These are phyloP conservation scores for Lasioglossum malachurum DNA, from an alignment of 2,888 invertebrate genomes.

Conservation along the genomic window DNA sequence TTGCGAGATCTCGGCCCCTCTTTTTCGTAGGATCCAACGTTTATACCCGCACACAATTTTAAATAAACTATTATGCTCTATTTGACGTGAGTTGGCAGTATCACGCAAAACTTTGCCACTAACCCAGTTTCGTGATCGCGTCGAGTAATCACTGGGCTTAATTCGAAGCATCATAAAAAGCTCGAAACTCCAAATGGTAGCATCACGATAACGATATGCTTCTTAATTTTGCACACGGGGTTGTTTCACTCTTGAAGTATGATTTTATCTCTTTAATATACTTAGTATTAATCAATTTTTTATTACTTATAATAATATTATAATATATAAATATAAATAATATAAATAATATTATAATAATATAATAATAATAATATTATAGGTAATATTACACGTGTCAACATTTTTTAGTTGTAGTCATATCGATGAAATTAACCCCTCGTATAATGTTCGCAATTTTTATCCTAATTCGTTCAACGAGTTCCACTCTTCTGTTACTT, in stretches of 20 bases:
- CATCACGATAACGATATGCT: background rate
- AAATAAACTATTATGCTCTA: background rate
- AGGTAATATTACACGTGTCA: too few relatives aligned
- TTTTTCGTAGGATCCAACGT: background rate
- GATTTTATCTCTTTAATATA: background rate
- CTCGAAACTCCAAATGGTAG: background rate
- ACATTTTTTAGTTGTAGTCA: background rate
- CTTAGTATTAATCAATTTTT: background rate
- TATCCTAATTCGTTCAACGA: background rate
- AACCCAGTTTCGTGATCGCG: background rate
- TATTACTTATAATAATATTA: background rate
- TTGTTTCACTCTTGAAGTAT: background rate
- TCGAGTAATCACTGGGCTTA: slow-evolving; percentile 1
- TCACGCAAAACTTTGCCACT: background rate
- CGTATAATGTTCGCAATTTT: background rate
- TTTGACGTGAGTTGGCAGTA: slow-evolving; percentile 3
- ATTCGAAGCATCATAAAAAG: background rate
- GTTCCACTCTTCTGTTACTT: background rate
- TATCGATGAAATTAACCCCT: background rate
- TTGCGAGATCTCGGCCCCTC: background rate
- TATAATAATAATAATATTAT: too few relatives aligned
- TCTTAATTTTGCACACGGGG: background rate
- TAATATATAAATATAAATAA: too few relatives aligned
- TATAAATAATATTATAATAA: too few relatives aligned
- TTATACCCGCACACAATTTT: background rate